These are phyloP conservation scores for Hirundichthys speculiger DNA, from an alignment of 2,113 vertebrate genomes.

Conservation along the genomic window DNA sequence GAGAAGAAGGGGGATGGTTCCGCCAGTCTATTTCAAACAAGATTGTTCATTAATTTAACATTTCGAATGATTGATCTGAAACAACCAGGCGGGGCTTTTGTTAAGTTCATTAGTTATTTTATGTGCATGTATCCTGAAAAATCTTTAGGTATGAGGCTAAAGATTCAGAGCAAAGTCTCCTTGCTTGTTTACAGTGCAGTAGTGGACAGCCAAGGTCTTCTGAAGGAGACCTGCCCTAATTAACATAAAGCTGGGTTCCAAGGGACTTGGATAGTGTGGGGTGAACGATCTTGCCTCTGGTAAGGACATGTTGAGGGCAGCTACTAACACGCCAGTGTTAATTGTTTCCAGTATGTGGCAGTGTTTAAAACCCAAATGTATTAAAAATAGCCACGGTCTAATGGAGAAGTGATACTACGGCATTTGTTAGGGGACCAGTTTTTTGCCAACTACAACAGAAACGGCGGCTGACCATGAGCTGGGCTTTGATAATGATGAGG, in stretches of 20 bases:
- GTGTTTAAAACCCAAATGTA: slow-evolving; percentile 83
- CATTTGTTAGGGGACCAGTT: slow-evolving; percentile 62
- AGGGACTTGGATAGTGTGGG: slow-evolving; percentile 77
- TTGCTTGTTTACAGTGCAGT: slow-evolving; percentile 85
- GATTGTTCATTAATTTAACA: slow-evolving; percentile 71
- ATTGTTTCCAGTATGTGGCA: slow-evolving; percentile 85
- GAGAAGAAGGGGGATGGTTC: slow-evolving; percentile 69
- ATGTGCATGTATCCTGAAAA: slow-evolving; percentile 77
- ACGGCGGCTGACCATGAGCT: slow-evolving; percentile 33
- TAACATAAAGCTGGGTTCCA: slow-evolving; percentile 88
- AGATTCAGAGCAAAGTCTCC: slow-evolving; percentile 69
- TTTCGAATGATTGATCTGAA: slow-evolving; percentile 75
- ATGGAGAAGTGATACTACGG: slow-evolving; percentile 66
- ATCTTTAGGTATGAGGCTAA: slow-evolving; percentile 63
- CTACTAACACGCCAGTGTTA: slow-evolving; percentile 84
- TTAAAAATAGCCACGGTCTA: slow-evolving; percentile 75
- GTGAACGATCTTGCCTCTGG: slow-evolving; percentile 87
- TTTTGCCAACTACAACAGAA: slow-evolving; percentile 59
- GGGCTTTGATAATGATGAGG: slow-evolving; percentile 55
- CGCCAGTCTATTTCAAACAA: slow-evolving; percentile 74
- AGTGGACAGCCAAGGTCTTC: slow-evolving; percentile 89
- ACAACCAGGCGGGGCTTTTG: slow-evolving; percentile 60
- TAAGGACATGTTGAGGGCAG: slow-evolving; percentile 89
- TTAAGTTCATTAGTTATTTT: slow-evolving; percentile 82
- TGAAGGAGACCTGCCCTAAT: slow-evolving; percentile 92